phyloP scores from a whole-genome alignment of 2,888 invertebrate genomes.

The Sesia apiformis region DNA sequence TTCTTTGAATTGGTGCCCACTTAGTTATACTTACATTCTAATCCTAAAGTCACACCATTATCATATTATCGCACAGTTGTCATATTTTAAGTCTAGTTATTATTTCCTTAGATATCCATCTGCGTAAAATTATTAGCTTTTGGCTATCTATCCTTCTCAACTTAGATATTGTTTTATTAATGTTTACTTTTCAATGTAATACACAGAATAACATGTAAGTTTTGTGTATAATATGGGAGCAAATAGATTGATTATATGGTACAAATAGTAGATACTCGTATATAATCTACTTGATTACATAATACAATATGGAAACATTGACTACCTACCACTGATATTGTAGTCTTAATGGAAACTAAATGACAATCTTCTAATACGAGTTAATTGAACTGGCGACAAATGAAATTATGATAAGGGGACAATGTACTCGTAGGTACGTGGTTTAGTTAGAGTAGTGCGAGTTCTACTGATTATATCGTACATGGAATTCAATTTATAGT shows the following conservation, averaged over 20 bases:
- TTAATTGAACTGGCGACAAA: slow-evolving; percentile 10
- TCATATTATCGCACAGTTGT: too few relatives aligned
- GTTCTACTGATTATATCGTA: slow-evolving; percentile 10
- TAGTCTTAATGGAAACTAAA: background rate
- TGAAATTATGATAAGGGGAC: slow-evolving; percentile 20
- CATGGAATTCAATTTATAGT: slow-evolving; percentile 10
- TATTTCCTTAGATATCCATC: too few relatives aligned
- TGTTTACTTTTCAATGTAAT: too few relatives aligned
- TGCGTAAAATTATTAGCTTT: too few relatives aligned
- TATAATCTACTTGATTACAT: background rate
- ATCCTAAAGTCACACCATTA: too few relatives aligned
- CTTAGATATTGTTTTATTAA: too few relatives aligned
- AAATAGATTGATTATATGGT: background rate
- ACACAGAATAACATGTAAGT: too few relatives aligned
- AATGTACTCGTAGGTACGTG: slow-evolving; percentile 20
- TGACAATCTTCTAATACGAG: slow-evolving; percentile 2
- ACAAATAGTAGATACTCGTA: background rate
- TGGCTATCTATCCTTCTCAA: too few relatives aligned
- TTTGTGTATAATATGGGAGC: background rate
- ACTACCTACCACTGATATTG: background rate
- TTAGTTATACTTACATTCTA: too few relatives aligned
- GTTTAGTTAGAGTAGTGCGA: slow-evolving; percentile 22
- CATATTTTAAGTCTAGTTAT: too few relatives aligned
- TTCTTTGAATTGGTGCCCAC: too few relatives aligned
- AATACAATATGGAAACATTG: background rate